Conservation (phyloP, 2,888 invertebrate genomes). For the Julus scanicus region DNA sequence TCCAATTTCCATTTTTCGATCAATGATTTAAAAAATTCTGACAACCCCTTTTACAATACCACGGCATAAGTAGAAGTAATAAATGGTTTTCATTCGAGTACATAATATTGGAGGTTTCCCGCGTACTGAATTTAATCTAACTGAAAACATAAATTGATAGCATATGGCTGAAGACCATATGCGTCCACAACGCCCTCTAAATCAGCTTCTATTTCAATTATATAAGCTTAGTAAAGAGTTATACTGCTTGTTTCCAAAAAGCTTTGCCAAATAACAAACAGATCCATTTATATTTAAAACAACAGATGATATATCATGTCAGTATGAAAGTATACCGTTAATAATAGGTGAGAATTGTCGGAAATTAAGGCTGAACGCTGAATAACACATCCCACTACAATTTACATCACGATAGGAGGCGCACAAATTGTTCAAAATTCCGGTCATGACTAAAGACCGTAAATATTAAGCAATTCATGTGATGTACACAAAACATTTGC, state of each 20-base stretch:
- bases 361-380: neutral
- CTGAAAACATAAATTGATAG: constrained; percentile 29
- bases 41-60: neutral
- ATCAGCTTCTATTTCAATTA: constrained; percentile 2
- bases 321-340: neutral
- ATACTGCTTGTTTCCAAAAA: neutral
- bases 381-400: neutral
- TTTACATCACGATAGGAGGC: neutral
- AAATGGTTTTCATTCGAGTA: constrained; percentile 17
- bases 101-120: neutral
- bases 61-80: neutral
- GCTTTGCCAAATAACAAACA: neutral
- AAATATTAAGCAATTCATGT: neutral
- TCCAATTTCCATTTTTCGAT: too few relatives aligned
- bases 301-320: constrained; percentile 37
- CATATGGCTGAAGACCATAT: neutral
- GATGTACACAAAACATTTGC: neutral
- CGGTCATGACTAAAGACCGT: neutral
- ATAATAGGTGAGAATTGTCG: neutral
- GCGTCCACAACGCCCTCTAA: constrained; percentile 9
- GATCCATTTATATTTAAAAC: neutral
- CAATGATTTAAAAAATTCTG: too few relatives aligned
- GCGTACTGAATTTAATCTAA: neutral
- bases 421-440: neutral
- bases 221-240: constrained; percentile 26